phyloP scores from a whole-genome alignment of 37 sponge, comb jelly and placozoan genomes.

The Crambe crambe region DNA sequence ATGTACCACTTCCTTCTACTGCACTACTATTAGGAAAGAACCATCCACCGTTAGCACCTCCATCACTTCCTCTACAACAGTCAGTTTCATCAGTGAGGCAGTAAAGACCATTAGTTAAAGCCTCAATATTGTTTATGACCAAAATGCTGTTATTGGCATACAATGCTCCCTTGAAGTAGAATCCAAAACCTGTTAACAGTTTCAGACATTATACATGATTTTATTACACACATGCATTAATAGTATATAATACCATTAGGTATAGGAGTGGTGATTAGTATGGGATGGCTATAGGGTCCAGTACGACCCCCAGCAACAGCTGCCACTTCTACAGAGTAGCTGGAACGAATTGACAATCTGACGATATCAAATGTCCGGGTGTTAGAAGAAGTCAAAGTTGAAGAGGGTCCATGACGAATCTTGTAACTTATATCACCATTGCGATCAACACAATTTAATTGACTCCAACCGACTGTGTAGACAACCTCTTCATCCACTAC shows the following conservation, averaged over 20 bases:
- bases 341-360: not conserved
- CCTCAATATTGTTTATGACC: not conserved
- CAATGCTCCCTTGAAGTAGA: not conserved
- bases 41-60: too few species aligned
- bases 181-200: not conserved
- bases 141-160: conserved; percentile 16
- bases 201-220: too few species aligned
- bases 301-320: conserved; percentile 1
- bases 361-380: not conserved
- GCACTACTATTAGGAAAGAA: not conserved
- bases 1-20: not conserved
- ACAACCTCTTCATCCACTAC: not conserved
- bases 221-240: too few species aligned
- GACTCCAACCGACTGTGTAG: conserved; percentile 21
- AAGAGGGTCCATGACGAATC: not conserved
- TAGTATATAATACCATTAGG: not conserved
- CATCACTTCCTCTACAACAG: too few species aligned
- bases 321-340: conserved; percentile 15
- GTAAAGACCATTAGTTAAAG: not conserved
- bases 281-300: conserved; percentile 2
- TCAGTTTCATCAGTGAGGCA: not conserved
- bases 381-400: not conserved
- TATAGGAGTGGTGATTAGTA: not conserved
- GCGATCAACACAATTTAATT: conserved; percentile 24
- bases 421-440: conserved; percentile 40